These are phyloP conservation scores for Trachythela sp. DNA, from an alignment of 64 coral and sea anemone genomes.

Conservation along the genomic window DNA sequence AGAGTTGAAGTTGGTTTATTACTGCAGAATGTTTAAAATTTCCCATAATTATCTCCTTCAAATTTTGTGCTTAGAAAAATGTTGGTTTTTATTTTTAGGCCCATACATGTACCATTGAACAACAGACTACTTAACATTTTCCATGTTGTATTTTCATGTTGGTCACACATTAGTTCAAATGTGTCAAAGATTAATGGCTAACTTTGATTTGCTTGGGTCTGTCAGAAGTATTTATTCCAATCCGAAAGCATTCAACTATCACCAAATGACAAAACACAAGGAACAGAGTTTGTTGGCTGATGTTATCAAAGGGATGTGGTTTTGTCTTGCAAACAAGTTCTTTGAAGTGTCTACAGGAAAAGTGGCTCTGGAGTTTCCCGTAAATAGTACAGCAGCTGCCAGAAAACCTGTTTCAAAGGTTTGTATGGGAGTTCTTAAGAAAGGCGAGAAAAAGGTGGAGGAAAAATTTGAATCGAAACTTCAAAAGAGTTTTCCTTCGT, in stretches of 20 bases:
- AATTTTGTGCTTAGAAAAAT: no score
- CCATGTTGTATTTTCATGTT: background rate
- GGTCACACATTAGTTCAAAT: conserved; percentile 7
- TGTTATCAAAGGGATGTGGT: conserved; percentile 21
- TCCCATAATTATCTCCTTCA: no score
- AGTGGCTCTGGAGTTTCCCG: background rate
- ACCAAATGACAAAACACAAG: conserved; percentile 5
- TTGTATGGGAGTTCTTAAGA: background rate
- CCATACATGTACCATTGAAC: no score
- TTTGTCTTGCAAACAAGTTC: background rate
- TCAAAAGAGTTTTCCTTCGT: background rate
- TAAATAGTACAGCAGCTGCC: background rate
- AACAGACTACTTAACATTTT: background rate
- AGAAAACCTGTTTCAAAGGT: background rate
- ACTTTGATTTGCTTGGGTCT: conserved; percentile 11
- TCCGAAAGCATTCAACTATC: background rate
- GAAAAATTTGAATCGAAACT: background rate
- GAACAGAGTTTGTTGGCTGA: background rate
- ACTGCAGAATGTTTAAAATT: no score
- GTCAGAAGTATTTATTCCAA: background rate
- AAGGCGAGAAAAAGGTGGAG: background rate
- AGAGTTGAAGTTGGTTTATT: no score
- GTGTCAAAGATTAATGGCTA: background rate
- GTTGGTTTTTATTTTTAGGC: no score
- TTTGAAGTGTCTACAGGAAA: background rate